phyloP scores from a whole-genome alignment of 2,888 invertebrate genomes.

The Allygus modestus region DNA sequence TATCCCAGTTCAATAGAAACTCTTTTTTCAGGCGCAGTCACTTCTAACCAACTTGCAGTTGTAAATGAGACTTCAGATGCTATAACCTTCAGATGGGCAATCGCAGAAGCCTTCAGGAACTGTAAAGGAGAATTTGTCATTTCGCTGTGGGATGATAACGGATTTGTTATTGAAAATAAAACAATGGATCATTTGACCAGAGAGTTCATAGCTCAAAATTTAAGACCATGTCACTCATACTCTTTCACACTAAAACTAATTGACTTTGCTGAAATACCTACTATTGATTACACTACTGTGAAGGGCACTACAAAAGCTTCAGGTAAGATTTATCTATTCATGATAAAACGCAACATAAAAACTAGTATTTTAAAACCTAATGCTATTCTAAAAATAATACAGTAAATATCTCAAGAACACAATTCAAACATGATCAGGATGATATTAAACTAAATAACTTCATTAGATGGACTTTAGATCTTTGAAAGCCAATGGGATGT shows the following conservation, averaged over 20 bases:
- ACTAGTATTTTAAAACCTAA: no score
- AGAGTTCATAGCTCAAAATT: not conserved
- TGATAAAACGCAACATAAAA: no score
- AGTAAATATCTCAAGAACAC: no score
- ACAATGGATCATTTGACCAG: not conserved
- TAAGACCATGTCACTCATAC: not conserved
- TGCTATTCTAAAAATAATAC: no score
- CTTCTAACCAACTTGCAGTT: not conserved
- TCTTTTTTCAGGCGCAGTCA: not conserved
- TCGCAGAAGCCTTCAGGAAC: not conserved
- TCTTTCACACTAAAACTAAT: not conserved
- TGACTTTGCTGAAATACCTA: not conserved
- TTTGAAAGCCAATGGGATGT: no score
- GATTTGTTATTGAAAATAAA: not conserved
- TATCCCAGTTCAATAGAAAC: no score
- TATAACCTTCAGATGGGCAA: not conserved
- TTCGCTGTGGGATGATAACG: not conserved
- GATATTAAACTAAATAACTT: no score
- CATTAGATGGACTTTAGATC: no score
- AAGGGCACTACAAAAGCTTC: not conserved
- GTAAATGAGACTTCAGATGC: not conserved
- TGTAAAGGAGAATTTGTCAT: not conserved
- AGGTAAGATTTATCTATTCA: slow-evolving; percentile 1
- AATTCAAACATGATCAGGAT: no score
- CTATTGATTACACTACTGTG: not conserved